Base-by-base conservation (phyloP, 2,113 vertebrate genomes). In the Ahaetulla prasina region DNA sequence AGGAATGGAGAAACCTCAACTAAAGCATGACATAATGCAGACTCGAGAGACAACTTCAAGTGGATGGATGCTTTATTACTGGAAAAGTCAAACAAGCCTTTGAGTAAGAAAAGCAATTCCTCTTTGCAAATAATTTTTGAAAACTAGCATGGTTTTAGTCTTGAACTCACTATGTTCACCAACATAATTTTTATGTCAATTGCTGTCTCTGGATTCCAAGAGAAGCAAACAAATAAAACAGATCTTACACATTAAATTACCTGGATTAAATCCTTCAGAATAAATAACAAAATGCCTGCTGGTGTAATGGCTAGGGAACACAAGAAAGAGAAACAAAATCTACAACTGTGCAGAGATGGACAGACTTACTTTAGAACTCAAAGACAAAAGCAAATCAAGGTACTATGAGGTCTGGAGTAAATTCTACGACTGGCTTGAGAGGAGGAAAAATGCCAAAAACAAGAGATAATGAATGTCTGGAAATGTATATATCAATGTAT, bases 61-160 rank as follows among this genome's bases (percentile, higher is more conserved):
- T 27, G 80, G 10, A 93, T 4, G 8, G 90, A 27, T 54, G 35
- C 22, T 74, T 92, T 0, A 35, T 89, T 85, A 18, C 8, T n/a
- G 85, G 12, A 92, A 94, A 93, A 52, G 53, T 47, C 93, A 91
- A 74, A 0, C 52, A 93, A 63, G 1, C 0, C 68, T 90, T 91
- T 87, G 68, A 45, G 7, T 60, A 80, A 57, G 45, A 95, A 93
- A 27, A 88, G 91, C 22, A 53, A 23, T 23, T 2, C 45, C 39
- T 16, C 20, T 52, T 63, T 30, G 88, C 0, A 8, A 8, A 68
- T 57, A 8, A 68, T 57, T 50, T 95, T 92, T 89, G 88, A 60
- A 94, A 91, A 8, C 6, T 89, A 52, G 39, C 52, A 35, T 53
- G 30, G 94, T 74, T 92, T 94, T 84, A 52, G 1, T 30, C 52